Conservation (phyloP, 2,797 vertebrate species). For the Sebastes alutus region DNA sequence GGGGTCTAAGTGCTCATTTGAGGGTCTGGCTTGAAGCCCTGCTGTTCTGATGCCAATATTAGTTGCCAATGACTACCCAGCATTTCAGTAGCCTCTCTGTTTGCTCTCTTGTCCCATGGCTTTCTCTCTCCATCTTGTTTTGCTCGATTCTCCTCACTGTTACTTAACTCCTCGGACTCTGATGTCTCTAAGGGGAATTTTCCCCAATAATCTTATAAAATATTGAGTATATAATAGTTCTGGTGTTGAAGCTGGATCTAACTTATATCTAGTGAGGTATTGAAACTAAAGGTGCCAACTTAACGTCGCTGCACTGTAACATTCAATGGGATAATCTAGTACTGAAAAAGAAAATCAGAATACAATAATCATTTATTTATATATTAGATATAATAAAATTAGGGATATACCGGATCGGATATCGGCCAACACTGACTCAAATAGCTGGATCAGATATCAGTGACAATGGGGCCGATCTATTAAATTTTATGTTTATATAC, state of each 20-base stretch:
- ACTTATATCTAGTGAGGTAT: background rate
- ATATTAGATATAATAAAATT: background rate
- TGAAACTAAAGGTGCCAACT: background rate
- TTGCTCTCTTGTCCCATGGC: conserved; percentile 17
- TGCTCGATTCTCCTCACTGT: background rate
- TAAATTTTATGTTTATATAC: no score
- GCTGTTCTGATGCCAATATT: conserved; percentile 32
- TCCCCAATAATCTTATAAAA: background rate
- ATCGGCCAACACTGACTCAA: no score
- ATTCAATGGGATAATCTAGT: background rate
- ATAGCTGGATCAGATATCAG: no score
- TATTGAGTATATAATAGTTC: background rate
- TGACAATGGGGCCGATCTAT: no score
- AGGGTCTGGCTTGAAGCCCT: conserved; percentile 27
- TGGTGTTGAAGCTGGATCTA: background rate
- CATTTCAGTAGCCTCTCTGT: conserved; percentile 9
- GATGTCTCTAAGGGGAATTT: background rate
- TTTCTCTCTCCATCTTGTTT: conserved; percentile 6
- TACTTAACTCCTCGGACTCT: background rate
- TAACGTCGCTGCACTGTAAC: background rate
- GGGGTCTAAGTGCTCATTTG: conserved; percentile 7
- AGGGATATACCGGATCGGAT: no score
- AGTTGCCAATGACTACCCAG: conserved; percentile 35
- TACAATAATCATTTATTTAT: background rate
- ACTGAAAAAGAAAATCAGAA: background rate